Base-by-base conservation (phyloP, 2,797 vertebrate genomes). In the Manis crassicaudata region DNA sequence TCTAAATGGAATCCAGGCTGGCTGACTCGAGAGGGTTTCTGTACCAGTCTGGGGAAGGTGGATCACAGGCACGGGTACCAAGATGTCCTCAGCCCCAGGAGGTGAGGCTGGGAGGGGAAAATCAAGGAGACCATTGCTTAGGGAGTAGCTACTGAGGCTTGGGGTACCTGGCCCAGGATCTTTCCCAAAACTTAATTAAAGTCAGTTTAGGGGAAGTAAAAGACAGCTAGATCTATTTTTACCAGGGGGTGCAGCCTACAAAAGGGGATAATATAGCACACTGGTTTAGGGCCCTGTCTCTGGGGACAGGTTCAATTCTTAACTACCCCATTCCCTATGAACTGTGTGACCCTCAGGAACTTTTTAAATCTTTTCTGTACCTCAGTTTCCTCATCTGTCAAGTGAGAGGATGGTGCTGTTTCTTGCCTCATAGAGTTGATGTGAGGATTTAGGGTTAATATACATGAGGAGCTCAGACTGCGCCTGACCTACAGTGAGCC, bases 1-100 rank as follows among this genome's bases (percentile, higher is more conserved):
- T 97, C 93, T 92, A 95, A 96, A 95, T 76, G 75, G 52, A 95
- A 60, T n/a, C 7, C 40, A 40, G 91, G 88, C 63, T 7, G 72
- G 43, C 63, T 1, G 82, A 56, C 35, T 3, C 3, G 17, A 91
- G 37, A 27, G 35, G 68, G 37, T 62, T 84, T 91, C 80, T 75
- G 94, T 81, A 62, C 79, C 88, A 87, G 65, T 60, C 75, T 62
- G 73, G 25, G 58, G 86, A 60, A 93, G 27, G 58, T 40, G 29
- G 76, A 3, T 17, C 2, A 3, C 2, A 2, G 82, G 56, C 11
- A 9, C 37, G 21, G 65, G 25, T 9, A 29, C 63, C 21, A 0
- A 6, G 20, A 23, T 27, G 11, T 50, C 76, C 35, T 70, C 27
- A 35, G 18, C 10, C 6, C 4, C 6, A 16, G 37, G 3, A 58